These are phyloP conservation scores for Aurelia coerulea DNA, from an alignment of 30 jellyfish, hydroid and myxozoan genomes.

Conservation along the genomic window DNA sequence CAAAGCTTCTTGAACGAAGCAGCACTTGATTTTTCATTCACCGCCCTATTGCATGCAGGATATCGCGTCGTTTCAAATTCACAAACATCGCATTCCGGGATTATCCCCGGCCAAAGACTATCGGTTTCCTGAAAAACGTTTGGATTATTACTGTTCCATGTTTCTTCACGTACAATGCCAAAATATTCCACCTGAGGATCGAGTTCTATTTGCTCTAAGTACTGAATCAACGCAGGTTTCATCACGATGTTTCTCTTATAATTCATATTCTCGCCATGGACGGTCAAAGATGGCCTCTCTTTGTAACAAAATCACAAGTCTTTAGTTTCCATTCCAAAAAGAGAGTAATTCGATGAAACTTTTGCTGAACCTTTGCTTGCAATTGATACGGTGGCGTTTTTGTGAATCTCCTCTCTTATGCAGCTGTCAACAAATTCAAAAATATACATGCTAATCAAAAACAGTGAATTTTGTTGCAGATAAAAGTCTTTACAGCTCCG, in stretches of 20 bases:
- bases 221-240: conserved; percentile 36
- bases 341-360: too few species aligned
- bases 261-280: background rate
- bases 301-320: too few species aligned
- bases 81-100: conserved; percentile 62
- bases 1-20: conserved; percentile 6
- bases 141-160: conserved; percentile 20
- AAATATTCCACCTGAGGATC: conserved; percentile 47
- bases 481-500: too few species aligned
- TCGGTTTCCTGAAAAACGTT: conserved; percentile 17
- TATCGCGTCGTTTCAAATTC: conserved; percentile 45
- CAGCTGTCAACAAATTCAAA: too few species aligned
- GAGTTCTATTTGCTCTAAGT: conserved; percentile 33
- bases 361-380: too few species aligned
- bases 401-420: too few species aligned
- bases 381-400: too few species aligned
- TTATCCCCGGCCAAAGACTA: conserved; percentile 23
- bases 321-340: too few species aligned
- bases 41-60: conserved; percentile 45
- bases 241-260: background rate
- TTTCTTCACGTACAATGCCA: conserved; percentile 4
- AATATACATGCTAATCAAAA: too few species aligned
- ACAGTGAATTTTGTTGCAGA: too few species aligned
- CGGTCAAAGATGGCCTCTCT: too few species aligned
- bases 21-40: conserved; percentile 17